Percentiles rank a stretch among this genome's conserved stretches.
These are phyloP conservation scores for Solea solea DNA, from an alignment of 2,113 vertebrate species.

Conservation along the genomic window DNA sequence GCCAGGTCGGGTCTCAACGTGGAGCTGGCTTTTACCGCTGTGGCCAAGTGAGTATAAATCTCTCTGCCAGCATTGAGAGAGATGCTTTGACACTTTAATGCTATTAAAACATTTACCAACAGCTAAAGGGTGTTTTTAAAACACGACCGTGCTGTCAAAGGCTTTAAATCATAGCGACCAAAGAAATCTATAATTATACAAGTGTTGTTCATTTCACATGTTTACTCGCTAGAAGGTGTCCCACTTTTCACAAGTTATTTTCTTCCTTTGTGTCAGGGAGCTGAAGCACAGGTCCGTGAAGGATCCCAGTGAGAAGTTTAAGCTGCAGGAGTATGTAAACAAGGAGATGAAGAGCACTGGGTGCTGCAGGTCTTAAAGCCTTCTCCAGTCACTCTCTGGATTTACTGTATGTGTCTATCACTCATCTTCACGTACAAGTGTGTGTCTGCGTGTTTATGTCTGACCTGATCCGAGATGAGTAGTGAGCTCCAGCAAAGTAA, in stretches of 20 bases:
- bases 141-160: no score
- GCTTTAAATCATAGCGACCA: no score
- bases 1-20: conserved; percentile 92
- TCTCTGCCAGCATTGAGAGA: background rate
- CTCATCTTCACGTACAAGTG: conserved; percentile 22
- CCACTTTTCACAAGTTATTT: background rate
- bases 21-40: conserved; percentile 91
- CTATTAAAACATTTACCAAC: background rate
- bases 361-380: conserved; percentile 71
- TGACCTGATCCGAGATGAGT: conserved; percentile 25
- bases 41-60: conserved; percentile 87
- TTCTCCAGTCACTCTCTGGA: conserved; percentile 2
- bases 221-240: no score
- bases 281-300: conserved; percentile 88
- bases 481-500: conserved; percentile 55
- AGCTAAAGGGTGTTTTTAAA: background rate
- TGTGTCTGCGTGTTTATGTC: conserved; percentile 25
- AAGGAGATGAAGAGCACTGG: conserved; percentile 84
- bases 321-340: conserved; percentile 91
- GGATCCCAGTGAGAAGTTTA: conserved; percentile 86
- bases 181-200: no score
- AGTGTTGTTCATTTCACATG: no score
- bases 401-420: conserved; percentile 13
- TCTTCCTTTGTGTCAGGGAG: conserved; percentile 80
- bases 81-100: background rate